Base-by-base conservation (phyloP, 2,113 vertebrate genomes). In the Oreochromis tanganicae region DNA sequence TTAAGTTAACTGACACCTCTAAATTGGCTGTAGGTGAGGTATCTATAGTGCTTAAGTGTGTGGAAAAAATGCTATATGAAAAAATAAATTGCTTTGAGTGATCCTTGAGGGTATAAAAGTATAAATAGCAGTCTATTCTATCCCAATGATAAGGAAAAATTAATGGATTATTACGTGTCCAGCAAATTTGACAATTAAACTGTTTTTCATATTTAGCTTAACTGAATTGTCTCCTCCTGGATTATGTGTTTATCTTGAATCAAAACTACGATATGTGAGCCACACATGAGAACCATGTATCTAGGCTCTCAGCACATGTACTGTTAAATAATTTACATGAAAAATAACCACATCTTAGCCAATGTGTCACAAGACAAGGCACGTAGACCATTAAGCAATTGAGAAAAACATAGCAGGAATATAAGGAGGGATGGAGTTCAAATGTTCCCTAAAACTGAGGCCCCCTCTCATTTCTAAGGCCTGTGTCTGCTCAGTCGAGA, bases 401-500 rank as follows among this genome's bases (percentile, higher is more conserved):
- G 79, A 89, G 84, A 63, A 88, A 89, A n/a, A 88, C 38, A 29
- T 4, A 82, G 82, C 50, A 38, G 61, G 43, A 87, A 38, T 21
- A 43, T 54, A 36, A 48, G 79, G 54, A 87, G 63, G 63, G 73
- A 83, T 21, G 7, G 32, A 87, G 81, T 75, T 75, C 80, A 89
- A 93, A 82, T 82, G 63, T 63, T 73, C 79, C 84, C 85, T 34
- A 50, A n/a, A 78, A 50, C 36, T 78, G 27, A 66, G 29, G 46
- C 17, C 59, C 68, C 82, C 59, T 52, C 68, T 46, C 59, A 16
- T 36, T 55, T 83, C 82, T 63, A 13, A 48, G 81, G 84, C 57
- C 88, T 79, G 84, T 2, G 78, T 93, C 87, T 95, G 94, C 89
- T 92, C 85, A 90, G 48, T 5, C 36, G 36, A 84, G 61, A 52